Base-by-base conservation (phyloP, 1,140 invertebrate species). In the Anoplophora glabripennis region DNA sequence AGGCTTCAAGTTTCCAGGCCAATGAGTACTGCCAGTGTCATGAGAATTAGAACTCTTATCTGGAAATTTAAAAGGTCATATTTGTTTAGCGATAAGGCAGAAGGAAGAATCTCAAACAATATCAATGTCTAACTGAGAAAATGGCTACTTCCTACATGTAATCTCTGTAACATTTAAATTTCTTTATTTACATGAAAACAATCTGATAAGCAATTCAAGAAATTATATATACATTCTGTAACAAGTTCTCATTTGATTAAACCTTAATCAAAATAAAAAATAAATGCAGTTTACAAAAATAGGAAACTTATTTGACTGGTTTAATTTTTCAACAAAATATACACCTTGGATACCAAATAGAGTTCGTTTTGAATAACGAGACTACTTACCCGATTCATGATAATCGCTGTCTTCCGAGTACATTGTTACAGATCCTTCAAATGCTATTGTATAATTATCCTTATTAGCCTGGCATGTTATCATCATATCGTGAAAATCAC, bases 381-480 rank as follows among this genome's bases (percentile, higher is more conserved):
- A n/a, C n/a, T 15, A 52, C 35, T 77, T 75, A 86, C 84, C 86
- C 72, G 79, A 79, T 71, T 79, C 83, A 67, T 84, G 83, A 73
- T 86, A 89, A 71, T 89, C 87, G 63, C 89, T 92, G 69, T 90
- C 89, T 76, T 92, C 90, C 8, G 89, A 90, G 72, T 89, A 92
- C 80, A 89, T 88, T 36, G 89, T 87, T 59, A 88, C 82, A 68
- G 90, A 93, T 65, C 90, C 92, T 79, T 95, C 92, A 70, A 95
- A 95, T 46, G 92, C 92, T 69, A 96, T 94, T 49, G 92, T 96
- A 73, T 96, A 96, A 77, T 94, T 95, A 72, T 94, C 89, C 79
- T 94, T 94, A 71, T 96, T 94, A 10, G 90, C 88, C 73, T 90
- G 89, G 74, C 90, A 92, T 49, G 92, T 95, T 35, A 94, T 81